Conservation (phyloP, 2,797 vertebrate genomes). For the Arrhamphus sclerolepis region DNA sequence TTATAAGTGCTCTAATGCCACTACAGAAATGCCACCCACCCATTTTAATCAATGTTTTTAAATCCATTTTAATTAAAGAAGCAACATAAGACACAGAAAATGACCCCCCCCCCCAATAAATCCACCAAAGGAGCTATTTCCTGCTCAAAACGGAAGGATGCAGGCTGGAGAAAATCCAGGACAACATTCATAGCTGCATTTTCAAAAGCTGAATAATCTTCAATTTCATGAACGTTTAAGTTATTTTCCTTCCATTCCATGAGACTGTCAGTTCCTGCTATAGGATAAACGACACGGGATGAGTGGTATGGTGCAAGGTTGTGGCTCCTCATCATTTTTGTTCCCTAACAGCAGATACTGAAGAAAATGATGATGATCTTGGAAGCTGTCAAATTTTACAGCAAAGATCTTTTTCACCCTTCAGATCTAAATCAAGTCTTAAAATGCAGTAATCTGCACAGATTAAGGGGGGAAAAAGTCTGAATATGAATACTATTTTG, state of each 20-base stretch:
- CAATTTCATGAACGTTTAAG: background rate
- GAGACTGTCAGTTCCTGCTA: background rate
- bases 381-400: background rate
- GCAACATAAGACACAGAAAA: slow-evolving; percentile 53
- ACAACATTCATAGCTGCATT: slow-evolving; percentile 29
- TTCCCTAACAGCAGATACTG: too few species aligned
- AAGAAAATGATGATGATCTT: too few species aligned
- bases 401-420: slow-evolving; percentile 8
- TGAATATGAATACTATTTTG: too few species aligned
- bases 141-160: slow-evolving; percentile 4
- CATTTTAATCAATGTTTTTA: slow-evolving; percentile 34
- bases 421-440: slow-evolving; percentile 1
- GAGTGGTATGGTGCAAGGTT: slow-evolving; percentile 3
- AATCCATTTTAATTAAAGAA: slow-evolving; percentile 21
- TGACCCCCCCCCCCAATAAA: slow-evolving; percentile 30
- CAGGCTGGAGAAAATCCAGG: slow-evolving; percentile 35
- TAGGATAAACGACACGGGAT: background rate
- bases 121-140: slow-evolving; percentile 23
- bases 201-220: slow-evolving; percentile 13
- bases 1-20: slow-evolving; percentile 30
- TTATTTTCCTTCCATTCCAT: background rate
- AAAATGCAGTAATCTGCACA: slow-evolving; percentile 2
- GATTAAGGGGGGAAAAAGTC: too few species aligned
- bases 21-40: slow-evolving; percentile 59
- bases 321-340: slow-evolving; percentile 16